Percentiles rank a stretch among this genome's conserved stretches.
Conservation (phyloP, 2,797 vertebrate genomes). For the Semaprochilodus insignis region DNA sequence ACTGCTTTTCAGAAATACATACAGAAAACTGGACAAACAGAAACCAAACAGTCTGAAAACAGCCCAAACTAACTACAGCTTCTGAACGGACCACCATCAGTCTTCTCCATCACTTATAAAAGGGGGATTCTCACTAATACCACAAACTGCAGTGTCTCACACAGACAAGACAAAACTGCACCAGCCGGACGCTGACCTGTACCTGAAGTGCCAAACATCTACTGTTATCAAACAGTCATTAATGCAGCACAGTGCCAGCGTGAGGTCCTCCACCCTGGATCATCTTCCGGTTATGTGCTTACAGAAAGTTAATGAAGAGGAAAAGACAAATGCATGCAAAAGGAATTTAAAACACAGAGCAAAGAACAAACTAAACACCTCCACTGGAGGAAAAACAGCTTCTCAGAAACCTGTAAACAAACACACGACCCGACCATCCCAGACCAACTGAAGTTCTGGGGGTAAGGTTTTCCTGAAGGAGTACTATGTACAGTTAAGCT, state of each 20-base stretch:
- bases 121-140: neutral
- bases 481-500: too few species aligned
- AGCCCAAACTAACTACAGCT: neutral
- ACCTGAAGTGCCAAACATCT: neutral
- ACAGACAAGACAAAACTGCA: neutral
- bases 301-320: neutral
- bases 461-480: too few species aligned
- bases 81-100: neutral
- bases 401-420: neutral
- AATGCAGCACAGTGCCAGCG: neutral
- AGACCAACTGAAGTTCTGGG: too few species aligned
- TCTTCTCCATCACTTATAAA: neutral
- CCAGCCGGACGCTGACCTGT: neutral
- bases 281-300: neutral
- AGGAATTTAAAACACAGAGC: neutral
- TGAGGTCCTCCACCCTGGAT: neutral
- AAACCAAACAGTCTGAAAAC: neutral
- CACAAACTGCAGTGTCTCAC: neutral
- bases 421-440: neutral
- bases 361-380: neutral
- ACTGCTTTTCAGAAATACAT: conserved; percentile 20
- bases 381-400: neutral
- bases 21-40: conserved; percentile 11
- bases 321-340: neutral
- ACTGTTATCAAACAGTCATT: neutral